These are phyloP conservation scores for Trichogramma pretiosum DNA, from an alignment of 1,140 invertebrate genomes.

Conservation along the genomic window DNA sequence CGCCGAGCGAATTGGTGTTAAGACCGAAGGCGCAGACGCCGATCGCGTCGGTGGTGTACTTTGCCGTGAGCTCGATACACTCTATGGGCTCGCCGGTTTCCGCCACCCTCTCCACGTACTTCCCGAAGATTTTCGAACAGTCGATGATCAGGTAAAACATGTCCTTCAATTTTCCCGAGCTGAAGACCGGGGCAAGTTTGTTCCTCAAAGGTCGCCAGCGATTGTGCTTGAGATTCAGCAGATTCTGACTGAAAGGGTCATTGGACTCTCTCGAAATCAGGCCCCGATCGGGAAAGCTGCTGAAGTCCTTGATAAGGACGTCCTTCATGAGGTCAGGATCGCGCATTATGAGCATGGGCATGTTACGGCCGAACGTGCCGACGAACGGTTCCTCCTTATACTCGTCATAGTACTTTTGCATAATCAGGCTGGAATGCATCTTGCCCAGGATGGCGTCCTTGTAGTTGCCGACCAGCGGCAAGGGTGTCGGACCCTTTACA, in stretches of 20 bases:
- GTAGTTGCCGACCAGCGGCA: conserved; percentile 24
- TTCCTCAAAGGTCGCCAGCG: conserved; percentile 37
- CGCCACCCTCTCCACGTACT: conserved; percentile 21
- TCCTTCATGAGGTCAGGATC: conserved; percentile 23
- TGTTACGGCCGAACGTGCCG: conserved; percentile 21
- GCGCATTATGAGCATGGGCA: conserved; percentile 20
- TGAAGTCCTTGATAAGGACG: conserved; percentile 23
- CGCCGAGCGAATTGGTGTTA: conserved; percentile 40
- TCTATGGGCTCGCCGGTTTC: conserved; percentile 20
- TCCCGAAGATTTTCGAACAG: conserved; percentile 24
- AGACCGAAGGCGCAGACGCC: conserved; percentile 41
- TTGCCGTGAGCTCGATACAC: conserved; percentile 31
- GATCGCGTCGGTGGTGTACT: conserved; percentile 43
- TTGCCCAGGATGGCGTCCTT: conserved; percentile 19
- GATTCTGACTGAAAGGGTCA: conserved; percentile 42
- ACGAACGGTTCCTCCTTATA: conserved; percentile 22
- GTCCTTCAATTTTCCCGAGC: conserved; percentile 35
- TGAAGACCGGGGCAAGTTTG: conserved; percentile 24
- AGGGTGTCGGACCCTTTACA: conserved; percentile 23
- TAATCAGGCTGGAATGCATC: conserved; percentile 15
- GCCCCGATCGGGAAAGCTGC: conserved; percentile 21
- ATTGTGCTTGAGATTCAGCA: conserved; percentile 28
- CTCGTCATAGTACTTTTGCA: conserved; percentile 19
- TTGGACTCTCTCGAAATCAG: conserved; percentile 39
- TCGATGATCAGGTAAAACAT: conserved; percentile 36